Evolutionary conservation across 1,140 invertebrate species (phyloP), one percentile per base, ranked within the genome.

Genomic region (Drosophila sp.): DNA sequence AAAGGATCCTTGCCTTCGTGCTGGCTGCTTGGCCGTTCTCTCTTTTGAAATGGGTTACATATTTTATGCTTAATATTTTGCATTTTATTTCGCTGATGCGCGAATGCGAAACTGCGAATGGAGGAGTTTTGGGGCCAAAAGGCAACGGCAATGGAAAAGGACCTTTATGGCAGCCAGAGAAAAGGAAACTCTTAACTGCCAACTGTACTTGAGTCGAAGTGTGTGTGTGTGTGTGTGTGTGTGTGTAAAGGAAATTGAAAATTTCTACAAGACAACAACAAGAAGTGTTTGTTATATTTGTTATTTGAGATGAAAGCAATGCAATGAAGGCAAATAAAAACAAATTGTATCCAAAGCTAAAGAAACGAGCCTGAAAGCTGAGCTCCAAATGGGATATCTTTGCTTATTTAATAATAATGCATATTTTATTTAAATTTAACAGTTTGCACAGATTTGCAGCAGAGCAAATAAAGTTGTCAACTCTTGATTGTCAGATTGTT

Each of bases 21-120:
- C 25, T 13, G n/a, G n/a, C n/a, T 41, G 8, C 46, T 59, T 38
- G 41, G 59, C 48, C 51, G 61, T 51, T 70, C 70, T 54, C 61
- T 57, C 69, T 78, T 78, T 78, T 64, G 69, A 89, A 90, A 90
- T 90, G 89, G 89, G 89, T 90, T 90, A 90, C 83, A 90, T 90
- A 90, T 90, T 90, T 90, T 90, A 90, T 89, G 83, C 79, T 90
- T 90, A 90, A 90, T 90, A 90, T 90, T 90, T 89, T 86, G 82
- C 86, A 89, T 87, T 83, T 89, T 89, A 87, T 87, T 87, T 67
- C 63, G 63, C 75, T 77, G 71, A 73, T 67, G 63, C 70, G 61
- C 46, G 40, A 40, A 16, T 41, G 53, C 63, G 18, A 46, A 56
- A 45, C 29, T 21, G 40, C 38, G 13, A 50, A 36, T 32, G 50